Conservation (phyloP, 1,140 invertebrate species). For the Pentalonia nigronervosa region DNA sequence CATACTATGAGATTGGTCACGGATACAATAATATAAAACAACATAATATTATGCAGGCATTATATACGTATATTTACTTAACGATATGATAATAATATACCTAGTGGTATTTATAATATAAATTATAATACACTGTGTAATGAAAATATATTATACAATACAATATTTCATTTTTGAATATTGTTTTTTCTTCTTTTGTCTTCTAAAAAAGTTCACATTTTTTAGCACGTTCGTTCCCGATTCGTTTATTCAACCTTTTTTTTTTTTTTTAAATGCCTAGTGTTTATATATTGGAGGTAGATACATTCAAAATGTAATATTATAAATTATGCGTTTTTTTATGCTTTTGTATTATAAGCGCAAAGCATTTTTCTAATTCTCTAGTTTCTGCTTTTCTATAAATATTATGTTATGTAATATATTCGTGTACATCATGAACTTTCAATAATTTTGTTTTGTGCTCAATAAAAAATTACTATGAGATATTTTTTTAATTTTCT, state of each 20-base stretch:
- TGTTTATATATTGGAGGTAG: too few species aligned
- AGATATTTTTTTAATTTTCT: background rate
- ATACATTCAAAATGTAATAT: too few species aligned
- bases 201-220: background rate
- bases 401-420: background rate
- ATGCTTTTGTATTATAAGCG: background rate
- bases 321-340: too few species aligned
- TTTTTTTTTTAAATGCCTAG: too few species aligned
- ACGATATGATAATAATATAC: too few species aligned
- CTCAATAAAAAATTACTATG: background rate
- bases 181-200: background rate
- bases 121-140: too few species aligned
- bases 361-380: background rate
- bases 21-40: too few species aligned
- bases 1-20: too few species aligned
- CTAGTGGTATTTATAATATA: background rate
- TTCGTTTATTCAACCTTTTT: background rate
- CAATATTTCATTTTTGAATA: background rate
- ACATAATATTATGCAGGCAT: too few species aligned
- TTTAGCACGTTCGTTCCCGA: background rate
- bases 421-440: background rate
- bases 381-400: background rate
- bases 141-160: background rate
- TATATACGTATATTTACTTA: too few species aligned
- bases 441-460: too few species aligned